Conservation (phyloP, 2,888 invertebrate species). For the Schrankia costaestrigalis region DNA sequence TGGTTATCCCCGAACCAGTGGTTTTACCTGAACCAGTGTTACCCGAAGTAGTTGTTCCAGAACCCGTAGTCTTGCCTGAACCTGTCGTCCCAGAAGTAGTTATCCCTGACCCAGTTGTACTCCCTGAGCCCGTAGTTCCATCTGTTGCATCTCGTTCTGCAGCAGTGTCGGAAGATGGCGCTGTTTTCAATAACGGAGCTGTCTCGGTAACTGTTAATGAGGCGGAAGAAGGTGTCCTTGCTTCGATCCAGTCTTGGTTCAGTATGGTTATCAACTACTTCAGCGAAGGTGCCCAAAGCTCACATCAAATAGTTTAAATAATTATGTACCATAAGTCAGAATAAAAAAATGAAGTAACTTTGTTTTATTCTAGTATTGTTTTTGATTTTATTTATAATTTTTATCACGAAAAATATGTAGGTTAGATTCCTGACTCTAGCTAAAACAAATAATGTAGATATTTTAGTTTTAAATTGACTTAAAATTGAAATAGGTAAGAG, state of each 20-base stretch:
- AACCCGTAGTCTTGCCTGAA: constrained; percentile 18
- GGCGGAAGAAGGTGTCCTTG: constrained; percentile 44
- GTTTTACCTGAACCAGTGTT: constrained; percentile 12
- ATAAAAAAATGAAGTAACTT: no score
- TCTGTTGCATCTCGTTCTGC: constrained; percentile 12
- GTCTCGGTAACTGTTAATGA: constrained; percentile 53
- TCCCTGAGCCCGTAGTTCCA: constrained; percentile 13
- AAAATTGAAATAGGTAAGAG: no score
- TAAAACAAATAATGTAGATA: no score
- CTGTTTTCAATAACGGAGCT: constrained; percentile 56
- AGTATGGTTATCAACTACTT: constrained; percentile 59
- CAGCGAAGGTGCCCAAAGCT: constrained; percentile 41
- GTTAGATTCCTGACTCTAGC: no score
- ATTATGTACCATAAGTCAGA: no score
- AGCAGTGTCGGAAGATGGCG: constrained; percentile 28
- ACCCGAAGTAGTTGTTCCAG: constrained; percentile 16
- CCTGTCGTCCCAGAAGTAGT: constrained; percentile 17
- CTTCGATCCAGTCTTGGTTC: constrained; percentile 59
- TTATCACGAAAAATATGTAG: no score
- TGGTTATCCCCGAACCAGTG: constrained; percentile 14
- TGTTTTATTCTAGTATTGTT: no score
- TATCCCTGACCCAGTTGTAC: constrained; percentile 15
- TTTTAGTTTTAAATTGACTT: no score
- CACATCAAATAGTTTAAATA: constrained; percentile 52
- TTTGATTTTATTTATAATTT: no score